Base-by-base conservation (phyloP, 2,113 vertebrate genomes). In the Urocolius indicus region DNA sequence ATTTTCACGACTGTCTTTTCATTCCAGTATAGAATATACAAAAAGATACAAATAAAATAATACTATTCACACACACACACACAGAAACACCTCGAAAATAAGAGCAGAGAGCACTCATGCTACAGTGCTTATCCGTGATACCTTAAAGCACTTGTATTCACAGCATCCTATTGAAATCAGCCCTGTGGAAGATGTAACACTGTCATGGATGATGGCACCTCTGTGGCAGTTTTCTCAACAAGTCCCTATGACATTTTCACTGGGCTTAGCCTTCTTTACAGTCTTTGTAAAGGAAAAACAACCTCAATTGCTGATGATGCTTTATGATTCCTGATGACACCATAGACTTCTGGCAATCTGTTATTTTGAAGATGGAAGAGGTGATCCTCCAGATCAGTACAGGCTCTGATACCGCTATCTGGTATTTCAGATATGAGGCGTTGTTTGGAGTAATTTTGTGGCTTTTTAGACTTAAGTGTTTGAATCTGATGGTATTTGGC, bases 351-450 rank as follows among this genome's bases (percentile, higher is more conserved):
- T 32, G 24, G 41, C 36, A 73, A 3, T 45, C 11, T 6, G 3
- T 16, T 51, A 34, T 29, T 11, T 8, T 62, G 71, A 69, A 49
- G 7, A 8, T 6, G 6, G 17, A 61, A 59, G 57, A 54, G 24
- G 6, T 48, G 16, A 29, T 24, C 26, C 29, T 45, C 12, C 14
- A 61, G 15, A 16, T 45, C 61, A 79, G 23, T 34, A 41, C 7
- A 22, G 30, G 26, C 7, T 86, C 22, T 17, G 22, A 16, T 22
- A 34, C 3, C 13, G 3, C 3, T 49, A 46, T 20, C 45, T 27
- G 38, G 2, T 38, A 41, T 27, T 58, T 62, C 18, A 77, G 20
- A 45, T 8, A 16, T 0, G 0, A 69, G 36, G 13, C 54, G n/a
- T 9, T 51, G 13, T 51, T 62, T 55, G 30, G 17, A 89, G 38